phyloP scores from a whole-genome alignment of 2,797 vertebrate genomes.

The Luscinia luscinia region DNA sequence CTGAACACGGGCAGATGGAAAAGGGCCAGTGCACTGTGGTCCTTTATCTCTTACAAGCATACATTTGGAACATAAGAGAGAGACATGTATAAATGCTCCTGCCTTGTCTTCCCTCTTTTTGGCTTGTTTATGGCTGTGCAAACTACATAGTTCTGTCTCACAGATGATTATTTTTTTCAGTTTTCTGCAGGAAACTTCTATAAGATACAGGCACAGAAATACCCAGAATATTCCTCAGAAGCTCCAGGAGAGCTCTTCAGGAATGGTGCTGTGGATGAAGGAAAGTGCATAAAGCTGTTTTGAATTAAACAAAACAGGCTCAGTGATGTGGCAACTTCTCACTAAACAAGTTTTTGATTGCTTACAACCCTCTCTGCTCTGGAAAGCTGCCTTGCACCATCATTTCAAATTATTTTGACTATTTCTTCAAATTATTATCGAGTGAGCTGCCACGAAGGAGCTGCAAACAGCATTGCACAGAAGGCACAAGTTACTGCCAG shows the following conservation, averaged over 20 bases:
- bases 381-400: background rate
- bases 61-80: background rate
- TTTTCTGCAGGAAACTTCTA: background rate
- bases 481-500: background rate
- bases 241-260: background rate
- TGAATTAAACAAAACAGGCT: background rate
- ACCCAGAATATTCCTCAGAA: background rate
- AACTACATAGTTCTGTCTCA: background rate
- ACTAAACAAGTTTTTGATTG: background rate
- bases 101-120: background rate
- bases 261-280: background rate
- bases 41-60: fast-evolving
- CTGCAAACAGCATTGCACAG: background rate
- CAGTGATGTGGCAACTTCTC: background rate
- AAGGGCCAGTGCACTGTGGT: fast-evolving
- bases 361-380: background rate
- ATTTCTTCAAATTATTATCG: background rate
- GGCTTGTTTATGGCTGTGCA: background rate
- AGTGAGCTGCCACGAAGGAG: background rate
- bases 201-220: fast-evolving
- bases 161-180: background rate
- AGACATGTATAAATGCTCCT: fast-evolving
- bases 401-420: background rate
- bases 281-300: background rate
- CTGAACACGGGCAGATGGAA: background rate